phyloP scores from a whole-genome alignment of 2,888 invertebrate species.

The Zelleria hepariella region DNA sequence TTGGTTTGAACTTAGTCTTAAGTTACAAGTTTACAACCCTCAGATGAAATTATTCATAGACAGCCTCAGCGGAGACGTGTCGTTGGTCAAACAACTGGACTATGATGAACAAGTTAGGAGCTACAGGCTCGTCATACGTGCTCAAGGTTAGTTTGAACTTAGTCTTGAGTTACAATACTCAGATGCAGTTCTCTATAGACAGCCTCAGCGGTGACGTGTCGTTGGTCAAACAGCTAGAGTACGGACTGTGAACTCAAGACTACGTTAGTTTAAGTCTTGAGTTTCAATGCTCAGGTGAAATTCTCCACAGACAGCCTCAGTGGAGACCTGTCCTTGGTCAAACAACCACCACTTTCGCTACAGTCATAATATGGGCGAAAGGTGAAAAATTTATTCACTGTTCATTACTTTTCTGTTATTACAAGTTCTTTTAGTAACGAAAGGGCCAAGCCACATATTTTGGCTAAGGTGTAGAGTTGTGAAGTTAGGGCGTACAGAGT shows the following conservation, averaged over 20 bases:
- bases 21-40: too few species aligned
- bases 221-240: constrained; percentile 89
- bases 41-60: constrained; percentile 93
- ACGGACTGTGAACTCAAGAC: too few species aligned
- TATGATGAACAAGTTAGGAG: constrained; percentile 21
- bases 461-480: too few species aligned
- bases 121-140: constrained; percentile 91
- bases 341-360: too few species aligned
- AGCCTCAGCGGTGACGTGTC: constrained; percentile 92
- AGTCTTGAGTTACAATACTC: constrained; percentile 55
- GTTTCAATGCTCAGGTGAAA: not conserved
- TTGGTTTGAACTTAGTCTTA: constrained; percentile 19
- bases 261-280: not conserved
- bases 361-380: too few species aligned
- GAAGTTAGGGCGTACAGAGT: too few species aligned
- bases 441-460: too few species aligned
- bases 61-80: constrained; percentile 91
- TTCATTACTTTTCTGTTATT: too few species aligned
- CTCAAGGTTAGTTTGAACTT: constrained; percentile 74
- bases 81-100: not conserved
- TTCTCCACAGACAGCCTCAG: not conserved
- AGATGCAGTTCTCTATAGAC: constrained; percentile 83
- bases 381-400: too few species aligned
- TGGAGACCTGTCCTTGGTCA: too few species aligned
- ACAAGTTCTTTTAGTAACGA: too few species aligned